A percentile compares a stretch with the other conserved stretches of the same genome.
Conservation (phyloP, 2,113 vertebrate genomes). For the Sinocyclocheilus rhinocerous region DNA sequence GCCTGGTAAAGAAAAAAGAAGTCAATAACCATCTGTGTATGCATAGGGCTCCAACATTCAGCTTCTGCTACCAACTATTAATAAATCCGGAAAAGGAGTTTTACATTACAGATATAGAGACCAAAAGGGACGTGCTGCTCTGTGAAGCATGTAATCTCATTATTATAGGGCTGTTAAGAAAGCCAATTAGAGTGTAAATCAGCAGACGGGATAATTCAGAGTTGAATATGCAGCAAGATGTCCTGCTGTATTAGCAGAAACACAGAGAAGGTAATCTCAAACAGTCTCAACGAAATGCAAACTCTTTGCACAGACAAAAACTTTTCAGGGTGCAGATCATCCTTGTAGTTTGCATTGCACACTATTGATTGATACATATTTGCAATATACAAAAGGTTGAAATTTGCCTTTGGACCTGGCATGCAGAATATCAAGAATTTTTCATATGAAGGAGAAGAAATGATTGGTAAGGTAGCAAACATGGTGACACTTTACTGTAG, state of each 20-base stretch:
- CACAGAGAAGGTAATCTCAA: neutral
- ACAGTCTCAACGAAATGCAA: neutral
- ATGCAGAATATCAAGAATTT: neutral
- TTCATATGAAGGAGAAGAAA: neutral
- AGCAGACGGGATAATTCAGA: conserved; percentile 5
- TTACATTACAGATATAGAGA: conserved; percentile 15
- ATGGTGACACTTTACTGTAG: neutral
- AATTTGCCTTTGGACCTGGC: neutral
- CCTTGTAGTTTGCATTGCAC: neutral
- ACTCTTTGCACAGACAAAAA: neutral
- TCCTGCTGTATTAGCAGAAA: neutral
- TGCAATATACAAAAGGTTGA: neutral
- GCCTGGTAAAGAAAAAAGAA: neutral
- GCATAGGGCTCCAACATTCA: neutral
- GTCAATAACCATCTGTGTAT: neutral
- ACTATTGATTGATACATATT: neutral
- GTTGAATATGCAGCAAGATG: neutral
- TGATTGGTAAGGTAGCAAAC: neutral
- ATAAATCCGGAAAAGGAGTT: conserved; percentile 10
- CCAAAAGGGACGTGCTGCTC: conserved; percentile 40
- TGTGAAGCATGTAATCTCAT: conserved; percentile 53
- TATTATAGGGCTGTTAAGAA: conserved; percentile 47
- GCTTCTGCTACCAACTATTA: conserved; percentile 3
- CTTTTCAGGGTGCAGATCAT: neutral
- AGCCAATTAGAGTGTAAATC: conserved; percentile 42